phyloP scores from a whole-genome alignment of 2,113 vertebrate genomes.

The Cebus imitator region DNA sequence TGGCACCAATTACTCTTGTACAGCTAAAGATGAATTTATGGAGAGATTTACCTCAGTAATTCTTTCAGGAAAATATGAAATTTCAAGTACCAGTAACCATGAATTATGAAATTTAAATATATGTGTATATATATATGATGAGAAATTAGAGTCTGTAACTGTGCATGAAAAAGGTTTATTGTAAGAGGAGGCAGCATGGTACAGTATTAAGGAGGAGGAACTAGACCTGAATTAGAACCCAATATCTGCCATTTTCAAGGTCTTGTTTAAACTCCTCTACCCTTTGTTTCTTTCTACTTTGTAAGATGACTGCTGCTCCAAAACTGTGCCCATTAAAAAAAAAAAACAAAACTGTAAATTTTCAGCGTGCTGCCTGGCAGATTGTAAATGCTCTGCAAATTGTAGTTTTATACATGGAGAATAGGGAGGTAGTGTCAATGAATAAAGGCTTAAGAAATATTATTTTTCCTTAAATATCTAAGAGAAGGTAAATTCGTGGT shows the following conservation, averaged over 20 bases:
- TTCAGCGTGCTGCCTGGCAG: background rate
- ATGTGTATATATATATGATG: background rate
- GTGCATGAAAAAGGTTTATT: background rate
- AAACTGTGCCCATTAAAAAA: background rate
- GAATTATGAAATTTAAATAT: background rate
- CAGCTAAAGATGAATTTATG: slow-evolving; percentile 25
- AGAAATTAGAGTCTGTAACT: background rate
- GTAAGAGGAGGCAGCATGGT: background rate
- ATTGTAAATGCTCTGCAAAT: background rate
- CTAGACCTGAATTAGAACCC: background rate
- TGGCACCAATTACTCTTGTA: slow-evolving; percentile 41
- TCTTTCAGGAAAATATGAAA: slow-evolving; percentile 35
- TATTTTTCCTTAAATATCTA: background rate
- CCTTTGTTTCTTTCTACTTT: background rate
- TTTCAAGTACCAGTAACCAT: background rate
- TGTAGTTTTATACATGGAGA: background rate
- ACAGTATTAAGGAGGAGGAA: background rate
- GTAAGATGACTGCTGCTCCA: background rate
- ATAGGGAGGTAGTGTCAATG: background rate
- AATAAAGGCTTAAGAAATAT: background rate
- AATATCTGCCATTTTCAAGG: background rate
- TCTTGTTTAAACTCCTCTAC: background rate
- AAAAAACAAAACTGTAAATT: background rate
- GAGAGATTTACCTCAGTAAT: slow-evolving; percentile 40
- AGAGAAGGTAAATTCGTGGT: background rate